Evolutionary conservation across 2,797 vertebrate genomes (phyloP).

Genomic region (Pampus argenteus): DNA sequence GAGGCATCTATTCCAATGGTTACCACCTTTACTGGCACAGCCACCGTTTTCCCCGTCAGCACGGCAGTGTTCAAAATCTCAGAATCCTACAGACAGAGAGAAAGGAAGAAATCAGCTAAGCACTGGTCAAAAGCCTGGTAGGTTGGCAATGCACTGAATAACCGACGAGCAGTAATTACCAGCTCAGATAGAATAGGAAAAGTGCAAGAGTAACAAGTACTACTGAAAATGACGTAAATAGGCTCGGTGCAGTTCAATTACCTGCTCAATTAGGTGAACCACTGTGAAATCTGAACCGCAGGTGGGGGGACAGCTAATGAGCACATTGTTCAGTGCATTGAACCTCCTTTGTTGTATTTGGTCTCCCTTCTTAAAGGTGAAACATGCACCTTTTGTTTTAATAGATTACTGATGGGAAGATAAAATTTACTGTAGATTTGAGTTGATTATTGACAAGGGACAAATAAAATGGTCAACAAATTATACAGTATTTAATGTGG

Average conservation of each 20-base stretch:
- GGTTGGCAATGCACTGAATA: conserved; percentile 9
- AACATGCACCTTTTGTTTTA: conserved; percentile 6
- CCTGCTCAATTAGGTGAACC: conserved; percentile 36
- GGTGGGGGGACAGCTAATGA: conserved; percentile 22
- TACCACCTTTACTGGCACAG: conserved; percentile 92
- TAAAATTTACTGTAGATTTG: conserved; percentile 11
- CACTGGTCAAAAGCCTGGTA: not conserved
- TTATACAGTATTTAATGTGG: conserved; percentile 7
- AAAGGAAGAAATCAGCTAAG: conserved; percentile 24
- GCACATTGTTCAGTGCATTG: conserved; percentile 4
- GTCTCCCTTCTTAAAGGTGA: not conserved
- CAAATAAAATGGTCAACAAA: conserved; percentile 12
- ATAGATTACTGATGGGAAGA: conserved; percentile 19
- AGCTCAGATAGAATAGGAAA: conserved; percentile 8
- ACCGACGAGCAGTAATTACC: conserved; percentile 1
- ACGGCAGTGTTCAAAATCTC: conserved; percentile 96
- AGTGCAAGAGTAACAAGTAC: not conserved
- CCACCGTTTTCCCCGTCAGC: conserved; percentile 92
- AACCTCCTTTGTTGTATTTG: not conserved
- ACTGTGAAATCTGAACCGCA: conserved; percentile 24
- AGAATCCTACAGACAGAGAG: conserved; percentile 83
- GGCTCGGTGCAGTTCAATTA: conserved; percentile 17
- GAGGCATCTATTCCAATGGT: conserved; percentile 87
- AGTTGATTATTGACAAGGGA: conserved; percentile 24
- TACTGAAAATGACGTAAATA: conserved; percentile 27